Evolutionary conservation across 2,888 invertebrate genomes (phyloP).

Genomic region (Troilus luridus): DNA sequence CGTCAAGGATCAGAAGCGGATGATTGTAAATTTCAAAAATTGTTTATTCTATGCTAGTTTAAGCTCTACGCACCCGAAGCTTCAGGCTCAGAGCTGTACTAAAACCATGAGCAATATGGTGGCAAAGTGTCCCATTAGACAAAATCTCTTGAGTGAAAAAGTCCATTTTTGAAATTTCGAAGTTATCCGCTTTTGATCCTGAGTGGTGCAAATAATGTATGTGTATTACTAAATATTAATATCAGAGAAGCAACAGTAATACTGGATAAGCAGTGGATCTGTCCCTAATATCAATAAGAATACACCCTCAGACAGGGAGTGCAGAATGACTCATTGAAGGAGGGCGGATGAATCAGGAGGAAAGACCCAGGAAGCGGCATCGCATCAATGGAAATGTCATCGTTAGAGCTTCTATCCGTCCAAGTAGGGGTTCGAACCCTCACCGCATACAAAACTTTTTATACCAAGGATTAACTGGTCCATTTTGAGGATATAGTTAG

Average conservation of each 20-base stretch:
- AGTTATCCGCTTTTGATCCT: too few relatives aligned
- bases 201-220: too few relatives aligned
- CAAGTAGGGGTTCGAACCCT: neutral
- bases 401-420: neutral
- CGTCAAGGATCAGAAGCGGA: too few relatives aligned
- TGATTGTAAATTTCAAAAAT: too few relatives aligned
- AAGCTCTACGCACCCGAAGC: too few relatives aligned
- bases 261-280: neutral
- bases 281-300: neutral
- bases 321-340: conserved; percentile 3
- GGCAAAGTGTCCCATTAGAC: too few relatives aligned
- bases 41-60: too few relatives aligned
- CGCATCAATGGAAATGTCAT: conserved; percentile 12
- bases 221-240: too few relatives aligned
- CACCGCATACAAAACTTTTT: neutral
- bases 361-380: neutral
- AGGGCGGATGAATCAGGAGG: conserved; percentile 24
- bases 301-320: neutral
- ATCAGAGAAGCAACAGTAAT: neutral
- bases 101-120: too few relatives aligned
- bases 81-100: too few relatives aligned
- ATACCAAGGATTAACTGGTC: neutral
- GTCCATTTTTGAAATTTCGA: too few relatives aligned
- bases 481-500: conserved; percentile 22
- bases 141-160: too few relatives aligned